Base-by-base conservation (phyloP, 2,797 vertebrate genomes). In the Anableps anableps region DNA sequence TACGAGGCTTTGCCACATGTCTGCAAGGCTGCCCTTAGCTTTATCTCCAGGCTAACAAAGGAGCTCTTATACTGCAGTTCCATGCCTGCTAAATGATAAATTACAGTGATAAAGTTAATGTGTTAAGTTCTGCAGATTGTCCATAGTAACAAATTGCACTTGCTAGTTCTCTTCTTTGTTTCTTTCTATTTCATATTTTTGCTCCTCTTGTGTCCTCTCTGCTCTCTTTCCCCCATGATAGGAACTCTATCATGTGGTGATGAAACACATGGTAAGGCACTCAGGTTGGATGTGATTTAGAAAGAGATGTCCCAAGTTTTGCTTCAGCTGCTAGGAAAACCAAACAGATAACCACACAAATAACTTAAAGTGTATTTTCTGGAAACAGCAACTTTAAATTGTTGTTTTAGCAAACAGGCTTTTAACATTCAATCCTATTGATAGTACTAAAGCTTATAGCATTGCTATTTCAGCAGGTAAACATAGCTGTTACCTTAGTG, bases 81-180 rank as follows among this genome's bases (percentile, higher is more conserved):
- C 11, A 36, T 36, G 50, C 75, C 38, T 68, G n/a, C 21, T 60
- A 58, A 74, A 64, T 62, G 3, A 85, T 58, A 58, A 64, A 79
- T 58, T 19, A 38, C 3, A 10, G 0, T 38, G 64, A 55, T 62
- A 74, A 55, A 45, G 51, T 16, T 43, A 68, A 13, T 5, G 0
- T 26, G 47, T 53, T 26, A 50, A 23, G 19, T 66, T 62, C 45
- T 66, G 74, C 23, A 50, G 50, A 41, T 47, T 21, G 26, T 60
- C 29, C 58, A 36, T 1, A 48, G 55, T 45, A 83, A 38, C 58
- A 19, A 70, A 21, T 66, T 45, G 16, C 8, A 4, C 26, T 74
- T 31, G 29, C 36, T 48, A 23, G 43, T 72, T 36, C 29, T 47
- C 74, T 75, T 75, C 19, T 51, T 5, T 10, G 4, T 17, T 75